These are phyloP conservation scores for Lamellibrachia luymesi DNA, from an alignment of 1,140 invertebrate genomes.

Conservation along the genomic window DNA sequence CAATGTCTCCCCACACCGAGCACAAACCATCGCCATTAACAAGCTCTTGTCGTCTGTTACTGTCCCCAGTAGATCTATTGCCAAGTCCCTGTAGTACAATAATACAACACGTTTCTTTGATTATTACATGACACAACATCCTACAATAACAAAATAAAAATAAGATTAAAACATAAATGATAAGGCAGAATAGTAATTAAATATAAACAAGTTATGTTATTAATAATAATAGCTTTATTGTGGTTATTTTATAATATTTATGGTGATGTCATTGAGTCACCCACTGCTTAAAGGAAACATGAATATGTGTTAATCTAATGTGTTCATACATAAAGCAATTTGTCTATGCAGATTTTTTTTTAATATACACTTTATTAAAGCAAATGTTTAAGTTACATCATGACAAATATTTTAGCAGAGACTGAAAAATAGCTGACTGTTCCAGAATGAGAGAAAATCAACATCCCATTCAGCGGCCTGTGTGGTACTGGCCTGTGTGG, in stretches of 20 bases:
- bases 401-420: neutral
- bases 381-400: neutral
- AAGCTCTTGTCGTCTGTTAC: slow-evolving; percentile 37
- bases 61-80: slow-evolving; percentile 46
- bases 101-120: slow-evolving; percentile 7
- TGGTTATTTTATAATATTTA: neutral
- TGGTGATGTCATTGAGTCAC: neutral
- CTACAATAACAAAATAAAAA: neutral
- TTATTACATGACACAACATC: neutral
- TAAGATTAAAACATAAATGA: neutral
- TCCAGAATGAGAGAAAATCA: neutral
- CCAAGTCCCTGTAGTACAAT: slow-evolving; percentile 48
- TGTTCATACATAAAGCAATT: neutral
- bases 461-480: neutral
- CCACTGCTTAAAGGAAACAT: too few species aligned
- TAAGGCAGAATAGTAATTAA: too few species aligned
- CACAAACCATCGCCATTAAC: slow-evolving; percentile 43
- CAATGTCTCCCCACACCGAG: slow-evolving; percentile 44
- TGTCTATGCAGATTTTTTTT: neutral
- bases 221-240: neutral
- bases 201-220: neutral
- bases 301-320: too few species aligned
- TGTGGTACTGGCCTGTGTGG: too few species aligned
- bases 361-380: too few species aligned
- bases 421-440: neutral